Conservation (phyloP, 2,888 invertebrate species). For the Hofmannophila pseudospretella region DNA sequence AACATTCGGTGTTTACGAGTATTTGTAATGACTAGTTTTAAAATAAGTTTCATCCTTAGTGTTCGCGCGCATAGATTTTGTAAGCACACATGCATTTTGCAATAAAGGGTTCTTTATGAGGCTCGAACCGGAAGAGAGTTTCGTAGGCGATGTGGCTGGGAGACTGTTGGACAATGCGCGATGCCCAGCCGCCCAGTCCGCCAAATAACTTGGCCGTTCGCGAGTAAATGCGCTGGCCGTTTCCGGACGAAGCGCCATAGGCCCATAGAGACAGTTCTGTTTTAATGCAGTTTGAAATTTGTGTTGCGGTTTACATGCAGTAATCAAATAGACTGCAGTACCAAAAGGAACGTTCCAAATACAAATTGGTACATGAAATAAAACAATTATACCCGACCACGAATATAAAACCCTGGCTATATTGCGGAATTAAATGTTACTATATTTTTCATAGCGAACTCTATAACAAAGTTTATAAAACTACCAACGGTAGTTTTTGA, state of each 20-base stretch:
- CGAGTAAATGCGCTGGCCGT: slow-evolving; percentile 50
- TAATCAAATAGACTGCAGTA: slow-evolving; percentile 6
- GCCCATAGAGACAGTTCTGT: slow-evolving; percentile 27
- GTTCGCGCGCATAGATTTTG: slow-evolving; percentile 39
- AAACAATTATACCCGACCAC: too few relatives aligned
- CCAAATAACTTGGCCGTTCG: slow-evolving; percentile 51
- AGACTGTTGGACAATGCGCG: slow-evolving; percentile 44
- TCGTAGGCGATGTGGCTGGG: slow-evolving; percentile 35
- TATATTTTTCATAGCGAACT: too few relatives aligned
- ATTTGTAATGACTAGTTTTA: not conserved
- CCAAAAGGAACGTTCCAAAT: slow-evolving; percentile 10
- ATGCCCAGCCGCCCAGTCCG: slow-evolving; percentile 22
- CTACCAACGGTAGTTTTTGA: too few relatives aligned
- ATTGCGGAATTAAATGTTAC: too few relatives aligned
- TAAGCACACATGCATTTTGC: slow-evolving; percentile 37
- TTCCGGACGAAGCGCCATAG: slow-evolving; percentile 30
- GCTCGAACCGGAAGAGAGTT: slow-evolving; percentile 46
- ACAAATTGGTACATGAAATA: slow-evolving; percentile 21
- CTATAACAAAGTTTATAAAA: too few relatives aligned
- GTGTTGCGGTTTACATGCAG: slow-evolving; percentile 21
- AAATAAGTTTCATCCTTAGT: slow-evolving; percentile 15
- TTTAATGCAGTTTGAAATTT: slow-evolving; percentile 32
- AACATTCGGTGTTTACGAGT: slow-evolving; percentile 9
- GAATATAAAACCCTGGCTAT: too few relatives aligned
- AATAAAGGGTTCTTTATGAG: slow-evolving; percentile 60